phyloP scores from a whole-genome alignment of 1,140 invertebrate genomes.

The Drosophila yakuba region DNA sequence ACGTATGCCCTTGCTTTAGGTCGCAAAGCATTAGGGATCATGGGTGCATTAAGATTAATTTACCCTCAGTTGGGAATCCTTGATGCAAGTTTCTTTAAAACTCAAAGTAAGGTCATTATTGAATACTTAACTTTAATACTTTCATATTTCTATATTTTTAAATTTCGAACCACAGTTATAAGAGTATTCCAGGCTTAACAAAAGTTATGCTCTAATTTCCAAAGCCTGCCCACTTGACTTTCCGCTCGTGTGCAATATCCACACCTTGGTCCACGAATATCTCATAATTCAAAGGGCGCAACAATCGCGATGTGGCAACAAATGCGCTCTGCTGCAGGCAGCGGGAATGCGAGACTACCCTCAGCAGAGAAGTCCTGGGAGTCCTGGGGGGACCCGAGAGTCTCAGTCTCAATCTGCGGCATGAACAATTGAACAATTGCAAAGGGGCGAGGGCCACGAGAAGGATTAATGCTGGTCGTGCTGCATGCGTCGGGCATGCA shows the following conservation, averaged over 20 bases:
- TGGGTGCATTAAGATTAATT: no score
- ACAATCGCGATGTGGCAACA: conserved; percentile 62
- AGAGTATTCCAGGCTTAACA: not conserved
- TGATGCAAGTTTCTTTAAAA: no score
- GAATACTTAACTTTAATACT: no score
- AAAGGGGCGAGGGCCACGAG: conserved; percentile 43
- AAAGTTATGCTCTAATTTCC: conserved; percentile 1
- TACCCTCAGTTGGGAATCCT: not conserved
- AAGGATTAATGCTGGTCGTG: conserved; percentile 79
- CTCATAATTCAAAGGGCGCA: conserved; percentile 68
- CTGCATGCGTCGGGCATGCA: conserved; percentile 49
- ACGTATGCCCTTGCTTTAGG: not conserved
- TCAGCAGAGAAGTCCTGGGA: not conserved
- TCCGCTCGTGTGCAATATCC: conserved; percentile 39
- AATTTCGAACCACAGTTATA: not conserved
- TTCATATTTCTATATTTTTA: not conserved
- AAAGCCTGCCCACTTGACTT: conserved; percentile 62
- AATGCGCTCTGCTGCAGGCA: conserved; percentile 59
- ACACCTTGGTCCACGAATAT: conserved; percentile 43
- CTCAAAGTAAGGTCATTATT: no score
- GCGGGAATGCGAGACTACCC: conserved; percentile 28
- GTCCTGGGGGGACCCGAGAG: not conserved
- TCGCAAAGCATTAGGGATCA: no score
- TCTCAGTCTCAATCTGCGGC: conserved; percentile 22
- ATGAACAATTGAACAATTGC: conserved; percentile 81